Conservation (phyloP, 1,140 invertebrate genomes). For the Zaprionus nigranus region DNA sequence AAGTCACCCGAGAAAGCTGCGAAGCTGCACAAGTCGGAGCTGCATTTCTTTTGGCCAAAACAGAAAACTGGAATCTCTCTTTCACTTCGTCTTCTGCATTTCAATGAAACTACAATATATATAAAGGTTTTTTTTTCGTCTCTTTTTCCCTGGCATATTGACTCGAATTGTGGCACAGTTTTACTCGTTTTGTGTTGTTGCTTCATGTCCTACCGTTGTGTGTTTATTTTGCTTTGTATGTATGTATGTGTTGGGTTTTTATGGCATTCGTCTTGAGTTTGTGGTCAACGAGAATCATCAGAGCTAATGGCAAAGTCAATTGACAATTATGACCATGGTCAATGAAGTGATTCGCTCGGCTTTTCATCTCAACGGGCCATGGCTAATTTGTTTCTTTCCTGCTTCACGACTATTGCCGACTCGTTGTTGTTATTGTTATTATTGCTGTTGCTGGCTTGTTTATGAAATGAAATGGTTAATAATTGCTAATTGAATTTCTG, state of each 20-base stretch:
- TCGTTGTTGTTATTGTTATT: conserved; percentile 20
- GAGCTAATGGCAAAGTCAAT: conserved; percentile 82
- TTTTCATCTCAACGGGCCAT: conserved; percentile 62
- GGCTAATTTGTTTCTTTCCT: conserved; percentile 65
- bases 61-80: conserved; percentile 73
- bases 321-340: conserved; percentile 82
- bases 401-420: conserved; percentile 67
- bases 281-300: conserved; percentile 49
- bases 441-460: conserved; percentile 47
- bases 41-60: conserved; percentile 56
- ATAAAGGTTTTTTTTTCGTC: neutral
- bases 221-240: neutral
- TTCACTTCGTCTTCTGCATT: conserved; percentile 71
- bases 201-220: conserved; percentile 23
- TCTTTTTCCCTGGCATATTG: conserved; percentile 57
- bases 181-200: conserved; percentile 5
- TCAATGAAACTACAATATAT: conserved; percentile 72
- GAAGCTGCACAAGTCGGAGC: conserved; percentile 1
- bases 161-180: conserved; percentile 53
- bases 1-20: conserved; percentile 43
- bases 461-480: conserved; percentile 80
- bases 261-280: conserved; percentile 33
- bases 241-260: conserved; percentile 20
- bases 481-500: conserved; percentile 82
- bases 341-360: conserved; percentile 76